Evolutionary conservation across 2,888 invertebrate species (phyloP).

Genomic region (Notodonta ziczac): DNA sequence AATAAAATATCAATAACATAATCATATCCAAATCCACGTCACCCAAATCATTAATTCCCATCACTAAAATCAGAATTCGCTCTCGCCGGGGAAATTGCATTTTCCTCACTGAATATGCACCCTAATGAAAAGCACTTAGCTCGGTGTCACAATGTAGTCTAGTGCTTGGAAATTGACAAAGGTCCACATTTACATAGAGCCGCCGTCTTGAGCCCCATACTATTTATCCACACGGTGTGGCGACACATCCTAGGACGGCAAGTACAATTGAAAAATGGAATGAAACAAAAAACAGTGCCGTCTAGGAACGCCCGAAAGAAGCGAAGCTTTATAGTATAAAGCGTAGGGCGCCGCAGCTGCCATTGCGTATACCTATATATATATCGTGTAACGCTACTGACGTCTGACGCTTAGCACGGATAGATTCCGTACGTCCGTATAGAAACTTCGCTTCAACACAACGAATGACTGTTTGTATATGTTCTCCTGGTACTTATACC

Average conservation of each 20-base stretch:
- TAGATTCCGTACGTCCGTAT: too few species aligned
- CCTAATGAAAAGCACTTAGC: slow-evolving; percentile 69
- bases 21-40: not conserved
- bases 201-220: slow-evolving; percentile 36
- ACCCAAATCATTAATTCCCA: slow-evolving; percentile 21
- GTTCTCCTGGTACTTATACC: slow-evolving; percentile 10
- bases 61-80: slow-evolving; percentile 49
- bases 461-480: slow-evolving; percentile 23
- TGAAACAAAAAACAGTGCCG: slow-evolving; percentile 9
- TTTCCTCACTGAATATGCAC: slow-evolving; percentile 61
- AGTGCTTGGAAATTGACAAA: slow-evolving; percentile 62
- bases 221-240: slow-evolving; percentile 24
- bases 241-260: slow-evolving; percentile 3
- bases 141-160: slow-evolving; percentile 59
- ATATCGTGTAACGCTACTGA: too few species aligned
- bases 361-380: too few species aligned
- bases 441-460: slow-evolving; percentile 10
- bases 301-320: too few species aligned
- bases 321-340: too few species aligned
- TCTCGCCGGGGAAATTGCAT: slow-evolving; percentile 65
- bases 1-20: not conserved
- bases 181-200: slow-evolving; percentile 47
- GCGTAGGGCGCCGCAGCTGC: too few species aligned
- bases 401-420: too few species aligned
- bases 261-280: slow-evolving; percentile 26